A percentile compares a stretch with the other conserved stretches of the same genome.
Evolutionary conservation across 2,113 vertebrate genomes (phyloP).

Genomic region (Petrocephalus microphthalmus): DNA sequence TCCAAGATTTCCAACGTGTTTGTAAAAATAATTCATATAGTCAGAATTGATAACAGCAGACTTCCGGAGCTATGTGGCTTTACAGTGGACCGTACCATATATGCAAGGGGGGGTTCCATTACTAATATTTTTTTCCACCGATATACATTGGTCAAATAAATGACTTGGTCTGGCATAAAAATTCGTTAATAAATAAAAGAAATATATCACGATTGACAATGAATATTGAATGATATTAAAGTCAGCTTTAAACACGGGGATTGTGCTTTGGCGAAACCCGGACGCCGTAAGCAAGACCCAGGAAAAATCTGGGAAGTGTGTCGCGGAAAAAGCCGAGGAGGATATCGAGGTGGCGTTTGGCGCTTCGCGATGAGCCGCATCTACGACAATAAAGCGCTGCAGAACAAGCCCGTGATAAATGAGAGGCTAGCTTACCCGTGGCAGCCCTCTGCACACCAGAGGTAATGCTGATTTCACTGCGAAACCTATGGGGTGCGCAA

Average conservation of each 20-base stretch:
- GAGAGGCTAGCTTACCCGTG: slow-evolving; percentile 52
- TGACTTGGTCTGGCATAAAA: not conserved
- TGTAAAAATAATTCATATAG: not conserved
- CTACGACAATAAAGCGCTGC: slow-evolving; percentile 62
- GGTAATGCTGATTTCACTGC: slow-evolving; percentile 46
- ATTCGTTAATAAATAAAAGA: not conserved
- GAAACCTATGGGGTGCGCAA: not conserved
- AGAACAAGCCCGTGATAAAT: slow-evolving; percentile 67
- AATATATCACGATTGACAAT: not conserved
- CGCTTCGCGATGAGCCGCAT: slow-evolving; percentile 68
- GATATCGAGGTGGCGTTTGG: not conserved
- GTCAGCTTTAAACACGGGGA: not conserved
- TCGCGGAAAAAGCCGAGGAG: slow-evolving; percentile 27
- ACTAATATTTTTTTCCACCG: not conserved
- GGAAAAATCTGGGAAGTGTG: slow-evolving; percentile 43
- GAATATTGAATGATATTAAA: not conserved
- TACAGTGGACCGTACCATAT: not conserved
- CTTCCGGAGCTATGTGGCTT: not conserved
- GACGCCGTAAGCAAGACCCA: not conserved
- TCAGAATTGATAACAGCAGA: not conserved
- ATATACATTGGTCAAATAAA: not conserved
- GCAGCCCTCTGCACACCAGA: slow-evolving; percentile 58
- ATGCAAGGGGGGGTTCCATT: not conserved
- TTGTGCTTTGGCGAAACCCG: slow-evolving; percentile 12
- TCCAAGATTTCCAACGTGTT: not conserved